Base-by-base conservation (phyloP, 2,797 vertebrate species). In the Cirrhinus molitorella region DNA sequence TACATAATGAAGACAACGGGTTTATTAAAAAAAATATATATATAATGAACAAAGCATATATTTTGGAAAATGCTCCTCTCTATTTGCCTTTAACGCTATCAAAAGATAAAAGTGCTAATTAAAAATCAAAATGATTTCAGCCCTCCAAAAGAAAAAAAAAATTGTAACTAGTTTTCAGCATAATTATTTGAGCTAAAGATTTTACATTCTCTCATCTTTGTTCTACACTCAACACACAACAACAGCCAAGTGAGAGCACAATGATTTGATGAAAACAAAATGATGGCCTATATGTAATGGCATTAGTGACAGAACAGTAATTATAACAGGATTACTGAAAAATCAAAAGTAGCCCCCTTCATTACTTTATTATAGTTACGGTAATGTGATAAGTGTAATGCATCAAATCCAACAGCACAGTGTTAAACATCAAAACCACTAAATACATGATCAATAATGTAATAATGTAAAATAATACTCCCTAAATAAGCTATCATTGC, bases 221-320 rank as follows among this genome's bases (percentile, higher is more conserved):
- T 68, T 68, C 66, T 21, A 40, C 37, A 21, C 63, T 21, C 3
- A 31, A 2, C 16, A 17, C 14, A 0, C 61, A n/a, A 31, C 31
- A 66, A 11, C 21, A 68, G 37, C 37, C 21, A 68, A 68, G 14
- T 43, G 37, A 4, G 21, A 68, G 66, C 12, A 7, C 12, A n/a
- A 23, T 43, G 11, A n/a, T 43, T 68, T 68, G 66, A 72, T 51
- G 45, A 31, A 72, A 72, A 72, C 23, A 51, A 72, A 72, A 72
- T 12, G 0, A 72, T 72, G 45, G 70, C 9, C 16, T 21, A 72
- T 72, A 70, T 45, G 25, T 72, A 25, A 72, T 7, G 10, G 25
- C 45, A 71, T 23, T 49, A 71, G 49, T 31, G 68, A 49, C 68
- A 49, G 45, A 28, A 49, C 45, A 21, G 17, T 51, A 72, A 72